These are phyloP conservation scores for Watsonalla cultraria DNA, from an alignment of 2,888 invertebrate species.

Conservation along the genomic window DNA sequence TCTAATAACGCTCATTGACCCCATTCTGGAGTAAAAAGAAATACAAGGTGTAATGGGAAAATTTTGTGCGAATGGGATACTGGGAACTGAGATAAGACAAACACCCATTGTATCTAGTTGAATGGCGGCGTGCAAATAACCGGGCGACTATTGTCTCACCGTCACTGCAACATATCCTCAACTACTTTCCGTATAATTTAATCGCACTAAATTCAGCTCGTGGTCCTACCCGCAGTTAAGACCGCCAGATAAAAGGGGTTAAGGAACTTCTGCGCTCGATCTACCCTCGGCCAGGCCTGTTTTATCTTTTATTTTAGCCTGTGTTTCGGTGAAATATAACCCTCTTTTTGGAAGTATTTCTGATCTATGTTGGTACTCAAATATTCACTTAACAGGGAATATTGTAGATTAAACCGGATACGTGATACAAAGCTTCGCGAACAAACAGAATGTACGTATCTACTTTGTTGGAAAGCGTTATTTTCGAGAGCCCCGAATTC, in stretches of 20 bases:
- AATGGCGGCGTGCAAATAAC: slow-evolving; percentile 52
- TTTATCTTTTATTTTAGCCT: neutral
- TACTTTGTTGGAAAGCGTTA: too few relatives aligned
- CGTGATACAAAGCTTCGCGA: neutral
- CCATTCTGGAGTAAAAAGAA: slow-evolving; percentile 42
- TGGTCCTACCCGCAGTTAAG: neutral
- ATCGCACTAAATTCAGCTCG: slow-evolving; percentile 1
- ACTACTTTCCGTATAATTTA: neutral
- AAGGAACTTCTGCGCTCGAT: neutral
- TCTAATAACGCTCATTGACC: slow-evolving; percentile 36
- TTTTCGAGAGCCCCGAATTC: too few relatives aligned
- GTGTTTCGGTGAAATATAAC: neutral
- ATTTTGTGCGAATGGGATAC: slow-evolving; percentile 61
- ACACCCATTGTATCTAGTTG: slow-evolving; percentile 55
- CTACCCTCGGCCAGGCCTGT: neutral
- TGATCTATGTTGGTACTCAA: neutral
- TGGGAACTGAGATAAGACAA: slow-evolving; percentile 65
- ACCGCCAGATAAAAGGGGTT: neutral
- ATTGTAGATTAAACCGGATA: neutral
- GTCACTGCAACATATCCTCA: slow-evolving; percentile 2
- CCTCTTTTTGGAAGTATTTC: neutral
- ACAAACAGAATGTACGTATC: too few relatives aligned
- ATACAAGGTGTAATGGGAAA: slow-evolving; percentile 54
- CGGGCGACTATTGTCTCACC: slow-evolving; percentile 38
- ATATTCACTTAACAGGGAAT: neutral